These are phyloP conservation scores for Stomatorhinus walkeri DNA, from an alignment of 2,797 vertebrate species.

Conservation along the genomic window DNA sequence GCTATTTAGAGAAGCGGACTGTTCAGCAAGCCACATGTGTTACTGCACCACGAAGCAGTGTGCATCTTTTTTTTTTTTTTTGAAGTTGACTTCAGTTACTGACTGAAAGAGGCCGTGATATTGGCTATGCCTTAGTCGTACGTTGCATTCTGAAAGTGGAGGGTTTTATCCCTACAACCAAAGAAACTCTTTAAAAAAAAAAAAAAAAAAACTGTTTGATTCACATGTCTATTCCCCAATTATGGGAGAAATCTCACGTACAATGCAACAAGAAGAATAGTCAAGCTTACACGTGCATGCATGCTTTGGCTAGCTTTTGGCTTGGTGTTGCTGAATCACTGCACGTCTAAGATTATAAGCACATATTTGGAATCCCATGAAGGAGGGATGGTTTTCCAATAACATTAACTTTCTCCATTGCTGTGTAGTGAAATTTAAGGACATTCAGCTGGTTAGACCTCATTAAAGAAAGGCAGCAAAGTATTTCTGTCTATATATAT, in stretches of 20 bases:
- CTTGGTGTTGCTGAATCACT: background rate
- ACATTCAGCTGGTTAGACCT: background rate
- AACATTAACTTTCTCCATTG: background rate
- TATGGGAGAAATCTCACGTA: conserved; percentile 37
- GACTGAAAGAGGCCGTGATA: background rate
- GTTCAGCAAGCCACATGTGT: background rate
- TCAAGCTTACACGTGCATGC: background rate
- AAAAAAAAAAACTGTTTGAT: conserved; percentile 27
- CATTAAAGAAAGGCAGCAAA: background rate
- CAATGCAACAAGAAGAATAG: conserved; percentile 21
- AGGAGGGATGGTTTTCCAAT: background rate
- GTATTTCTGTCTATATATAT: background rate
- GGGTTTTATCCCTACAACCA: background rate
- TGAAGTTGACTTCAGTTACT: background rate
- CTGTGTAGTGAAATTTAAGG: background rate
- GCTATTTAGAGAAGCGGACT: background rate
- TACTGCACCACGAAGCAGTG: background rate
- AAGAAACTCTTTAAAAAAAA: background rate
- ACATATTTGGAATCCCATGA: conserved; percentile 4
- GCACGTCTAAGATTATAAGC: background rate
- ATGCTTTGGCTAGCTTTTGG: background rate
- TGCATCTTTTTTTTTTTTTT: background rate
- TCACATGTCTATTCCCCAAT: conserved; percentile 40
- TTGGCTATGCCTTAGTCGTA: background rate
- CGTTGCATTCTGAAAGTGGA: background rate